Evolutionary conservation across 2,113 vertebrate genomes (phyloP), one percentile per base, ranked within the genome.

Genomic region (Lophius piscatorius): DNA sequence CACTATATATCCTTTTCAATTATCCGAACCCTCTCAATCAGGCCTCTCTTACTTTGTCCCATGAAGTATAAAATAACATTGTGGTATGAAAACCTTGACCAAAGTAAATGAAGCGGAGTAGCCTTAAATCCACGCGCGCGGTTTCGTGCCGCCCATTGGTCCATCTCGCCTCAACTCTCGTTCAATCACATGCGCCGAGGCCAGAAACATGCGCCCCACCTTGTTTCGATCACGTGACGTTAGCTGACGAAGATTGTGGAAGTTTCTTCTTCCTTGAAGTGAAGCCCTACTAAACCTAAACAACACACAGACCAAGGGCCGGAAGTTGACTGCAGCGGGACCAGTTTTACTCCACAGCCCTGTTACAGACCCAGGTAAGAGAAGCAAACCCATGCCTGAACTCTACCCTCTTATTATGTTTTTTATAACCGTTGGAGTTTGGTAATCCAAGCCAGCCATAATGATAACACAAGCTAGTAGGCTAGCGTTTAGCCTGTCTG

Each of bases 221-320:
- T 87, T 81, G 83, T 84, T 81, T 88, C 80, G 70, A 68, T 91
- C 88, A 91, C 81, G 78, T 91, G 90, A 89, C 62, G 35, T 29
- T 14, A 58, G 70, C 65, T 50, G 39, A 50, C 49, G 86, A 88
- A 85, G 81, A 86, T 90, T 87, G 88, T 90, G 84, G 87, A 90
- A 91, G 86, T 91, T 90, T 88, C 50, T 78, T 63, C 59, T 85
- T 77, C 74, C 76, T 80, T 52, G 5, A n/a, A n/a, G n/a, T n/a
- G n/a, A n/a, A n/a, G n/a, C 29, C 9, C 29, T 31, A 10, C 29
- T 31, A 80, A 78, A 80, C 48, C 77, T 6, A 66, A 83, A 82
- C 72, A 82, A 41, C 34, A 42, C 9, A 40, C 38, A 14, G 6
- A 46, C 44, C 7, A 20, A 52, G 45, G 64, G 71, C 55, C 48